These are phyloP conservation scores for Nephrotoma appendiculata DNA, from an alignment of 2,888 invertebrate species.

Conservation along the genomic window DNA sequence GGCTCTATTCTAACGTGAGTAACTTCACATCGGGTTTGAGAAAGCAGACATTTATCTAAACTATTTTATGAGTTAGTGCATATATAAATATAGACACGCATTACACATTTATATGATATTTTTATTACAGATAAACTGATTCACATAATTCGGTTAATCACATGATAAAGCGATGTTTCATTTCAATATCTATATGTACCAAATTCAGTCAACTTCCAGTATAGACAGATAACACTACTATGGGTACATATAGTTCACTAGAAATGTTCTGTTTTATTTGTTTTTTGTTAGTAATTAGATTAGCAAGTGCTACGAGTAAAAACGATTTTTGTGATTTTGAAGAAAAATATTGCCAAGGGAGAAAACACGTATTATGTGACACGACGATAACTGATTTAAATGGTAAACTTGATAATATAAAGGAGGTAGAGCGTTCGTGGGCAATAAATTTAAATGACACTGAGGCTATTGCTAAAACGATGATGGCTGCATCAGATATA, in stretches of 20 bases:
- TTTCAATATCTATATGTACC: no score
- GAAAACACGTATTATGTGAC: background rate
- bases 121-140: no score
- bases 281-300: background rate
- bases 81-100: no score
- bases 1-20: no score
- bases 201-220: no score
- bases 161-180: background rate
- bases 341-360: background rate
- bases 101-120: no score
- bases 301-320: background rate
- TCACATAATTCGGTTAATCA: no score
- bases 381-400: background rate
- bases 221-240: no score
- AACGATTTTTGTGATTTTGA: background rate
- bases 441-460: background rate
- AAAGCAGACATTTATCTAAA: no score
- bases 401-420: background rate
- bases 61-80: no score
- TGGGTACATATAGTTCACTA: no score
- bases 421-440: background rate
- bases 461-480: background rate
- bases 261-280: background rate
- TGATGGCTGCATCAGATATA: background rate
- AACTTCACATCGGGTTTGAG: no score